A percentile compares a stretch with the other conserved stretches of the same genome.
Conservation (phyloP, 2,888 invertebrate genomes). For the Yponomeuta evonymella region DNA sequence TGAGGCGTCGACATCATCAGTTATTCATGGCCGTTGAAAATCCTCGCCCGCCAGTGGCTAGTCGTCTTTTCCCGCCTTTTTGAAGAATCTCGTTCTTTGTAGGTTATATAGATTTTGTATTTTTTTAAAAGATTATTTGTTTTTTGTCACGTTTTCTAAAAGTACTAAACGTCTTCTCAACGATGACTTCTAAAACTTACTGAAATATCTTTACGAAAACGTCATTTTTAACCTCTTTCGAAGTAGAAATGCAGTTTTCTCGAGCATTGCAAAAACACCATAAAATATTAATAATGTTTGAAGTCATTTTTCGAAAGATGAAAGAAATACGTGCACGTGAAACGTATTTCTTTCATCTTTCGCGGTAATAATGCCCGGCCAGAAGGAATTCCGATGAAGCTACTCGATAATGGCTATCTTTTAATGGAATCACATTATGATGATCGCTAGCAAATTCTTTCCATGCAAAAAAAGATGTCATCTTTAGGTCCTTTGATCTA, state of each 20-base stretch:
- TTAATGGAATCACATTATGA: slow-evolving; percentile 17
- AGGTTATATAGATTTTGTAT: slow-evolving; percentile 9
- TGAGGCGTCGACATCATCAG: slow-evolving; percentile 55
- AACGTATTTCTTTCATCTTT: not conserved
- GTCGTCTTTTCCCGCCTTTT: slow-evolving; percentile 5
- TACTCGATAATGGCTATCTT: slow-evolving; percentile 13
- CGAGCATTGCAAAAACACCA: too few species aligned
- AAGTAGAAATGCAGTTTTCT: too few species aligned
- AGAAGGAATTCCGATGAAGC: not conserved
- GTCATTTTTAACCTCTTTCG: too few species aligned
- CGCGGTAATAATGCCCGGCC: not conserved
- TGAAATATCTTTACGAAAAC: too few species aligned
- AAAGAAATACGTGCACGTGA: not conserved
- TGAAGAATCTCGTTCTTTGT: slow-evolving; percentile 20
- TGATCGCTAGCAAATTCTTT: slow-evolving; percentile 7
- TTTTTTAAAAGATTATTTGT: not conserved
- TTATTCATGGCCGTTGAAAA: slow-evolving; percentile 62
- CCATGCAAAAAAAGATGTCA: too few species aligned
- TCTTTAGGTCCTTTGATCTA: not conserved
- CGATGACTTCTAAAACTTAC: too few species aligned
- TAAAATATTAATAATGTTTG: too few species aligned
- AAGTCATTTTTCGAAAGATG: too few species aligned
- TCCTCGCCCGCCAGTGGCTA: slow-evolving; percentile 31
- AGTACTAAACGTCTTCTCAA: too few species aligned
- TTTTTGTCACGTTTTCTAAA: not conserved